Percentiles rank a stretch among this genome's conserved stretches.
phyloP scores from a whole-genome alignment of 2,888 invertebrate genomes.

The Machimus atricapillus region DNA sequence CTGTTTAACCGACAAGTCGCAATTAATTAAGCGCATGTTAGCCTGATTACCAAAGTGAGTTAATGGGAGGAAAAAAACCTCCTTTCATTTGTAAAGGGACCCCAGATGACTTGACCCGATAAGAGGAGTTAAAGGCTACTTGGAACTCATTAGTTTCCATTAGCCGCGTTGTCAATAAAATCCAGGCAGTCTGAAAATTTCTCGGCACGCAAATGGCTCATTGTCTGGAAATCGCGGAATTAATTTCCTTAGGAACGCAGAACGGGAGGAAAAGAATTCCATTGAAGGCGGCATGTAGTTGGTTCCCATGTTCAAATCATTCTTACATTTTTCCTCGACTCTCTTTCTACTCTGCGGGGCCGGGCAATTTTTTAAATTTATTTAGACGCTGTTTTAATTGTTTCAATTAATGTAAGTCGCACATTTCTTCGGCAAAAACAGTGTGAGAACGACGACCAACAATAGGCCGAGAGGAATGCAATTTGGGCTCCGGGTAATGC shows the following conservation, averaged over 20 bases:
- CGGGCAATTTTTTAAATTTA: background rate
- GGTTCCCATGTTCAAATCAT: constrained; percentile 12
- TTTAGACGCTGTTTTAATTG: constrained; percentile 19
- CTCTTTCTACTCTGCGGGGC: background rate
- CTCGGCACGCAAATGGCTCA: constrained; percentile 14
- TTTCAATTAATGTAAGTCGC: constrained; percentile 26
- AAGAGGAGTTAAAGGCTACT: constrained; percentile 14
- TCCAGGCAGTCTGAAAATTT: constrained; percentile 7
- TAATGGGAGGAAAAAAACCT: background rate
- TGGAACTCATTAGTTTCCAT: constrained; percentile 15
- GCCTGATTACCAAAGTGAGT: background rate
- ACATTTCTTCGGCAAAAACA: constrained; percentile 14
- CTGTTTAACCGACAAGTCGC: background rate
- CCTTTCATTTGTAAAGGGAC: background rate
- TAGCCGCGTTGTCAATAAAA: constrained; percentile 24
- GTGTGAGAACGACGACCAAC: background rate
- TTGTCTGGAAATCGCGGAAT: constrained; percentile 16
- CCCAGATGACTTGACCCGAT: background rate
- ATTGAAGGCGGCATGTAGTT: background rate
- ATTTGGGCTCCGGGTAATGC: background rate
- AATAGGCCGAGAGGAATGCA: background rate
- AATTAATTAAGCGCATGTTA: background rate
- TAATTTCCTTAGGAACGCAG: background rate
- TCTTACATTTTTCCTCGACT: background rate
- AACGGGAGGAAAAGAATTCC: constrained; percentile 6